These are phyloP conservation scores for Heliothis virescens DNA, from an alignment of 1,140 invertebrate species.

Conservation along the genomic window DNA sequence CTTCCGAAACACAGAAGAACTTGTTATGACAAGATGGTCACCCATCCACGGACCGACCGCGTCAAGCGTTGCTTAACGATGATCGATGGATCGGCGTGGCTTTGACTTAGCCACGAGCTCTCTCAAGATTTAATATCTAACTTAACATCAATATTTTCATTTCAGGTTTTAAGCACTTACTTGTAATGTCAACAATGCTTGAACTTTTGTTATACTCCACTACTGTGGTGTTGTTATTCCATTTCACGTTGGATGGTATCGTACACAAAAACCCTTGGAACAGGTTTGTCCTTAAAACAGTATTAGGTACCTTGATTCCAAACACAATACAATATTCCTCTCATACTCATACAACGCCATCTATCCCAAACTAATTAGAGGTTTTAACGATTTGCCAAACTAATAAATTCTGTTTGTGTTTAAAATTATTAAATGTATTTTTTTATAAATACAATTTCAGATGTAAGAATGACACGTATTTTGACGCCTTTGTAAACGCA, in stretches of 20 bases:
- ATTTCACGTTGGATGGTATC: not conserved
- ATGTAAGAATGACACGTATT: not conserved
- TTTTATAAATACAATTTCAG: not conserved
- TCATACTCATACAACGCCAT: not conserved
- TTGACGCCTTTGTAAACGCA: not conserved
- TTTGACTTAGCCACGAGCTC: no score
- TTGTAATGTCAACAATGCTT: not conserved
- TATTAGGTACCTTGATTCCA: no score
- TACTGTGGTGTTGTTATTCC: not conserved
- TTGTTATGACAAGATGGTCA: no score
- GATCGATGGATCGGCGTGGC: no score
- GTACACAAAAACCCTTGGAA: conserved; percentile 6
- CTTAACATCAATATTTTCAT: not conserved
- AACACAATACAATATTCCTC: no score
- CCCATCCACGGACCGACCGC: no score
- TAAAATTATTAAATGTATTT: not conserved
- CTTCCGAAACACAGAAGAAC: no score
- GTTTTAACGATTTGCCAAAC: no score
- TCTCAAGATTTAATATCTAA: no score
- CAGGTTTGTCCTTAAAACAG: not conserved
- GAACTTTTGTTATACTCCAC: not conserved
- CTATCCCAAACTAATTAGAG: no score
- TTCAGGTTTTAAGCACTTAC: conserved; percentile 7
- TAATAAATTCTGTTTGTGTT: no score
- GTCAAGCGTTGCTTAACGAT: no score